phyloP scores from a whole-genome alignment of 2,888 invertebrate genomes.

The Idaea biselata region DNA sequence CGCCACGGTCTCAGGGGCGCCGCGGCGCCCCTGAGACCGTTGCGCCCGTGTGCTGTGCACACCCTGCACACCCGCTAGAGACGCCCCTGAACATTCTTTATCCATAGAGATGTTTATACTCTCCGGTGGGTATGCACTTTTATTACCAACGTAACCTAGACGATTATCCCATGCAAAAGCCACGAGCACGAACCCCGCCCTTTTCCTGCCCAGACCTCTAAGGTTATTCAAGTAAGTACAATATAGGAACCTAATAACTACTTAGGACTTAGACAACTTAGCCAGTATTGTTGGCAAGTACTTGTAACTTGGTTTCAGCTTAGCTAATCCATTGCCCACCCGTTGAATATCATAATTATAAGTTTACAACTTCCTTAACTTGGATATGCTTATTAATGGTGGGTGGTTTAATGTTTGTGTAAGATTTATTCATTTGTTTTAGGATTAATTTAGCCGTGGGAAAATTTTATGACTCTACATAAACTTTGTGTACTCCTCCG shows the following conservation, averaged over 20 bases:
- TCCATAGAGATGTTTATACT: background rate
- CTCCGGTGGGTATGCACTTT: background rate
- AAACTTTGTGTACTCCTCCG: too few relatives aligned
- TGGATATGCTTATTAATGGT: background rate
- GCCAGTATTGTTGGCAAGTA: background rate
- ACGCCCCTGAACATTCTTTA: background rate
- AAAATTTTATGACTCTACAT: too few relatives aligned
- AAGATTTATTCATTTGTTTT: background rate
- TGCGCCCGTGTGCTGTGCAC: too few relatives aligned
- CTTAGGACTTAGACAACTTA: slow-evolving; percentile 5
- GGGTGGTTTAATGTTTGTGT: background rate
- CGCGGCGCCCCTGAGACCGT: too few relatives aligned
- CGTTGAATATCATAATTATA: background rate
- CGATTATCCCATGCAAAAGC: background rate
- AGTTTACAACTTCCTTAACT: background rate
- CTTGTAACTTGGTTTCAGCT: slow-evolving; percentile 4
- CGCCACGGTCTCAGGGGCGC: too few relatives aligned
- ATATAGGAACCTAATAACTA: background rate
- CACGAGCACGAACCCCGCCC: background rate
- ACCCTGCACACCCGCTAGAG: too few relatives aligned
- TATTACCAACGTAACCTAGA: background rate
- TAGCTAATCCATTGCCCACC: background rate
- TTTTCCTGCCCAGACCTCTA: background rate
- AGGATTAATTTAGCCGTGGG: background rate
- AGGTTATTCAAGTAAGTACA: background rate